A percentile compares a stretch with the other conserved stretches of the same genome.
Conservation (phyloP, 2,113 vertebrate genomes). For the Macquaria australasica region DNA sequence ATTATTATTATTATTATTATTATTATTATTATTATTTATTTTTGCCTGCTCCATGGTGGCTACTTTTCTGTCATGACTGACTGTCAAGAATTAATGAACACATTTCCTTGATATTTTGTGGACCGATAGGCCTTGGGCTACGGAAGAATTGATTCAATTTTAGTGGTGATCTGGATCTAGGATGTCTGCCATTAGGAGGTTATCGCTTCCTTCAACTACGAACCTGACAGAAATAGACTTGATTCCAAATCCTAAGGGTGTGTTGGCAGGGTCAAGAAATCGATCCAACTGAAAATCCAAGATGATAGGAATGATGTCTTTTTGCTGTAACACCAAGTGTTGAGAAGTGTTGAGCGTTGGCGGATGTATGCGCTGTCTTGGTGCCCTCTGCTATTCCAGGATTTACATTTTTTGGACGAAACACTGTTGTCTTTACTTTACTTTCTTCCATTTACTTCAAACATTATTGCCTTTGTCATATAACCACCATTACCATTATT, state of each 20-base stretch:
- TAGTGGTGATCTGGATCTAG: constrained; percentile 16
- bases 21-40: not conserved
- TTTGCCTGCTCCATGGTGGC: not conserved
- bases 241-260: constrained; percentile 8
- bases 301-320: not conserved
- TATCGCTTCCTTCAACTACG: constrained; percentile 28
- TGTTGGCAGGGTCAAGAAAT: constrained; percentile 7
- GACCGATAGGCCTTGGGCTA: not conserved
- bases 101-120: not conserved
- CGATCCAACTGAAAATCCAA: constrained; percentile 3
- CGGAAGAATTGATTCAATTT: constrained; percentile 20
- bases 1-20: not conserved
- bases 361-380: fast-evolving
- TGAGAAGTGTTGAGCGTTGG: not conserved
- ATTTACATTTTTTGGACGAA: constrained; percentile 1
- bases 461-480: not conserved
- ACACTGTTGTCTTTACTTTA: no score
- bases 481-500: not conserved
- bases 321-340: not conserved
- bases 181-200: constrained; percentile 7
- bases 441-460: not conserved
- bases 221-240: constrained; percentile 16
- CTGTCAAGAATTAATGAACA: constrained; percentile 12
- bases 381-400: not conserved
- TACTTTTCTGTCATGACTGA: not conserved